Base-by-base conservation (phyloP, 2,888 invertebrate species). In the Calliphora vomitoria region DNA sequence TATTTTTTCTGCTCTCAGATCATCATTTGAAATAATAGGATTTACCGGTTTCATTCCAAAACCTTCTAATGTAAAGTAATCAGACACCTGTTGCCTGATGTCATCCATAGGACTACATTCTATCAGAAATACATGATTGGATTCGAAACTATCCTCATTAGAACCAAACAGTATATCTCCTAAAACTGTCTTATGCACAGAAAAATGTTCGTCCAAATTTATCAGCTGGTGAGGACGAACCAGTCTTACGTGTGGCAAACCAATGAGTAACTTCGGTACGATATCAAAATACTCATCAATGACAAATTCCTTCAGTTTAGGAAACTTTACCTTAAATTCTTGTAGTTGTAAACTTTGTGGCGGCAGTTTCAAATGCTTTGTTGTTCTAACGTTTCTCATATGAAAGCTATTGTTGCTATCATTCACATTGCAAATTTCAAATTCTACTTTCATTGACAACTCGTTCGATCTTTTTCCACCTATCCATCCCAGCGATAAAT, bases 1-100 rank as follows among this genome's bases (percentile, higher is more conserved):
- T 53, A 80, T 71, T 80, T 62, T 41, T 62, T 86, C 86, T 15
- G 83, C 80, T 55, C 86, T 72, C 69, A n/a, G 18, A 69, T 86
- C 79, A 10, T 81, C 79, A 5, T 75, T 74, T 15, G 79, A 80
- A 4, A 75, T 53, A 11, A 81, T 35, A 20, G 71, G 76, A 31
- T 71, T 71, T 15, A 79, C 74, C 15, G 74, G 41, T 60, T 78
- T 79, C 78, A 83, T 79, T 15, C 82, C 75, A 58, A 86, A 86
- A 69, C 53, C 64, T 44, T 82, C 79, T n/a, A 86, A 31, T 3
- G 68, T 58, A 41, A 79, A 86, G 79, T 76, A 79, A 8, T 75
- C 75, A 0, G 53, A 47, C n/a, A 66, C 55, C 38, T 81, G 64
- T 69, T 60, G 41, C 31, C 58, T 50, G 5, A 79, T 55, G 15